Evolutionary conservation across 2,888 invertebrate species (phyloP).

Genomic region (Drosophila buzzatii): DNA sequence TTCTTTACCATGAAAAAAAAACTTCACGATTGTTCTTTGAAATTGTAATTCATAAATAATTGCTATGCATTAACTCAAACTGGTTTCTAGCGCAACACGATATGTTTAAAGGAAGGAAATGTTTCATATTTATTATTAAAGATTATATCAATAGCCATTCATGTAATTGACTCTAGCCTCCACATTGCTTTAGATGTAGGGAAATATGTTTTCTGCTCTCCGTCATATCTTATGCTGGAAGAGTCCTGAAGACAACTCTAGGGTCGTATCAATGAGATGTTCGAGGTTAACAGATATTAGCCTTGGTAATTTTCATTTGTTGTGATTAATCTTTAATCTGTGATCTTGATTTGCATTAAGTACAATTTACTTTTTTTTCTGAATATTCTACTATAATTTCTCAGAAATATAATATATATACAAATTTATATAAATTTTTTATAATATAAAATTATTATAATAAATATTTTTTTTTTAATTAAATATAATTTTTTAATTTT

Average conservation of each 20-base stretch:
- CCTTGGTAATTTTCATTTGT: not conserved
- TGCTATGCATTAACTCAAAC: not conserved
- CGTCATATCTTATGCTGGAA: not conserved
- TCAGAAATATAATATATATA: too few species aligned
- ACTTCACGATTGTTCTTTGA: not conserved
- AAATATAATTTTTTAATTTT: too few species aligned
- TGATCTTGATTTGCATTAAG: too few species aligned
- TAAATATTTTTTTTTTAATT: too few species aligned
- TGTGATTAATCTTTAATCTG: not conserved
- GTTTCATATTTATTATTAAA: not conserved
- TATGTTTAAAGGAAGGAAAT: not conserved
- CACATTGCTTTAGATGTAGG: not conserved
- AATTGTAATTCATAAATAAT: conserved; percentile 1
- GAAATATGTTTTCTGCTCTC: not conserved
- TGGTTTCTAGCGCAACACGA: not conserved
- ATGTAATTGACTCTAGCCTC: not conserved
- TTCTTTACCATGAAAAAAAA: not conserved
- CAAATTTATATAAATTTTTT: too few species aligned
- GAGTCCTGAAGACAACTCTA: not conserved
- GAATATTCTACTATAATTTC: too few species aligned
- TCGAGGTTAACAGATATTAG: not conserved
- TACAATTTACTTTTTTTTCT: too few species aligned
- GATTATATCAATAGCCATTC: not conserved
- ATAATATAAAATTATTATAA: too few species aligned
- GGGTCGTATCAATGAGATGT: not conserved